Evolutionary conservation across 2,888 invertebrate species (phyloP).

Genomic region (Acanthoscelides obtectus): DNA sequence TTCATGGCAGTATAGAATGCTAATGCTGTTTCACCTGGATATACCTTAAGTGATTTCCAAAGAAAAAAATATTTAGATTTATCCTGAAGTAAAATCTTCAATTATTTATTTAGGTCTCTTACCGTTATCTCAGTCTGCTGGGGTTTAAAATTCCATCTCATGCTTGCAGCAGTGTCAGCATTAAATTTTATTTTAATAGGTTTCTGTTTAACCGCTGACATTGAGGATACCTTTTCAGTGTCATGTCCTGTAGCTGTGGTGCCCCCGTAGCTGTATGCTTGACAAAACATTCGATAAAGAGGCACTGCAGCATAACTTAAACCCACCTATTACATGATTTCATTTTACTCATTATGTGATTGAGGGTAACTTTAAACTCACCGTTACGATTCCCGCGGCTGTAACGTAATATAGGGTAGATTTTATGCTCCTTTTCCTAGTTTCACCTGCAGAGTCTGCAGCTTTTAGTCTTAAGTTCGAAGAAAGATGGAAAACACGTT

Average conservation of each 20-base stretch:
- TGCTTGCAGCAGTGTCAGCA: constrained; percentile 86
- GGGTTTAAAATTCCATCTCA: constrained; percentile 97
- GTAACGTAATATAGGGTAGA: constrained; percentile 74
- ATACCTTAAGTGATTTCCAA: constrained; percentile 51
- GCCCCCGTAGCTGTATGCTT: constrained; percentile 94
- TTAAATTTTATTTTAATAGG: constrained; percentile 80
- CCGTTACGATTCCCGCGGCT: constrained; percentile 71
- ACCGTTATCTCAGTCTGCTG: constrained; percentile 86
- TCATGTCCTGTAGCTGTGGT: constrained; percentile 67
- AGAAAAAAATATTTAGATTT: no score
- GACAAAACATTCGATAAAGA: constrained; percentile 94
- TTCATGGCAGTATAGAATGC: constrained; percentile 97
- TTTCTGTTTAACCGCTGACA: constrained; percentile 67
- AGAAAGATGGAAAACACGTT: no score
- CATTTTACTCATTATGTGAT: no score
- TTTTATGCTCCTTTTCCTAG: constrained; percentile 45
- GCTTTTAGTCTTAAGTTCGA: constrained; percentile 7
- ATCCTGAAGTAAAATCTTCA: not conserved
- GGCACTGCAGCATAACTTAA: constrained; percentile 95
- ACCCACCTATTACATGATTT: constrained; percentile 48
- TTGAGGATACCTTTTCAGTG: constrained; percentile 64
- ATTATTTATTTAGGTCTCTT: constrained; percentile 12
- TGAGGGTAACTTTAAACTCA: no score
- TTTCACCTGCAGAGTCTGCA: constrained; percentile 12
- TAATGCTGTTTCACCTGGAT: constrained; percentile 95